These are phyloP conservation scores for Epinephelus awoara DNA, from an alignment of 2,797 vertebrate genomes.

Conservation along the genomic window DNA sequence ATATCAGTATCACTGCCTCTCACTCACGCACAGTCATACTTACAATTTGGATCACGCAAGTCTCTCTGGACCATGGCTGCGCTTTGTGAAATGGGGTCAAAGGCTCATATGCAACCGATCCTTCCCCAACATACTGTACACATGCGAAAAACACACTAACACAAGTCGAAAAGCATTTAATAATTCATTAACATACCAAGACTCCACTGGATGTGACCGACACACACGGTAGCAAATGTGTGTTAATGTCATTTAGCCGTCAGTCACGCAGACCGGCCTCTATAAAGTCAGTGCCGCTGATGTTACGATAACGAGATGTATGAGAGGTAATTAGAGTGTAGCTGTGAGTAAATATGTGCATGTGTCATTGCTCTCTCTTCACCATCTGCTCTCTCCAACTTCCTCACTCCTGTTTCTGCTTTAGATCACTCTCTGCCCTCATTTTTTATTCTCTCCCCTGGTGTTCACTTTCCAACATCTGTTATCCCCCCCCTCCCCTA, in stretches of 20 bases:
- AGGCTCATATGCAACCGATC: neutral
- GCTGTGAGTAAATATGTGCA: constrained; percentile 49
- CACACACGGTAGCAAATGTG: constrained; percentile 13
- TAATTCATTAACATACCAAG: constrained; percentile 37
- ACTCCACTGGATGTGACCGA: constrained; percentile 21
- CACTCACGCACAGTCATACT: neutral
- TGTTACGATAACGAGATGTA: neutral
- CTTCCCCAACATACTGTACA: neutral
- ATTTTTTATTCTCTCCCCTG: constrained; percentile 49
- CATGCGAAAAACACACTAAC: neutral
- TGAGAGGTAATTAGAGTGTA: constrained; percentile 26
- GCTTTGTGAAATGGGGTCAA: constrained; percentile 32
- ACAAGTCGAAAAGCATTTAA: constrained; percentile 30
- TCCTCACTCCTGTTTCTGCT: constrained; percentile 46
- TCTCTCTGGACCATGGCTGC: neutral
- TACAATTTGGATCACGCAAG: neutral
- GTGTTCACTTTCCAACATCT: constrained; percentile 69
- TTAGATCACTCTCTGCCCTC: constrained; percentile 51
- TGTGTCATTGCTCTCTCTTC: constrained; percentile 10
- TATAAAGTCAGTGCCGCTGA: neutral
- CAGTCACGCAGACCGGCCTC: neutral
- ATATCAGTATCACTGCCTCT: constrained; percentile 2
- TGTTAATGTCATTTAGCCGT: constrained; percentile 19
- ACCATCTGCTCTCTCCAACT: constrained; percentile 49
- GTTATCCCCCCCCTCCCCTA: constrained; percentile 27